A percentile compares a stretch with the other conserved stretches of the same genome.
phyloP scores from a whole-genome alignment of 2,113 vertebrate species.

The Oostethus manadensis region DNA sequence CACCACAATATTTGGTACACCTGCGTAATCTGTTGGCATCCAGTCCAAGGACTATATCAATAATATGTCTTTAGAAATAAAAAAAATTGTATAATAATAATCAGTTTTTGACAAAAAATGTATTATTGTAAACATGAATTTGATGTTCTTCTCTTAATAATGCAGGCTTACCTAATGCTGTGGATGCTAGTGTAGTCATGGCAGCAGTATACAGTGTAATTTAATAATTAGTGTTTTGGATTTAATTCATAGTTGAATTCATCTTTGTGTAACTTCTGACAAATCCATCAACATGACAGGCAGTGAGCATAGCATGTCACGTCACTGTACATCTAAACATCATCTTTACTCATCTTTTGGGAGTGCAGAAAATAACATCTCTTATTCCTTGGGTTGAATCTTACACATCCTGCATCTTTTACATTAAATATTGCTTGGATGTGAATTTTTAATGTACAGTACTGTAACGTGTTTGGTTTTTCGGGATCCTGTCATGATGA shows the following conservation, averaged over 20 bases:
- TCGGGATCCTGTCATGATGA: conserved; percentile 1
- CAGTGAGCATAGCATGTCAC: neutral
- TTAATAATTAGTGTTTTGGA: neutral
- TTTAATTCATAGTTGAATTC: neutral
- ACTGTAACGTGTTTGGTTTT: no score
- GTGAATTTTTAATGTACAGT: neutral
- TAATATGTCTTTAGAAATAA: no score
- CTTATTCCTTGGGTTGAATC: neutral
- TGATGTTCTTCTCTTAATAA: no score
- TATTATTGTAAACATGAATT: no score
- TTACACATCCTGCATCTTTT: no score
- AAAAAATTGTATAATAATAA: no score
- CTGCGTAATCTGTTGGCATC: neutral
- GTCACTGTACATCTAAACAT: neutral
- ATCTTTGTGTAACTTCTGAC: neutral
- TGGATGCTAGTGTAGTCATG: neutral
- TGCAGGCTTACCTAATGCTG: neutral
- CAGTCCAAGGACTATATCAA: no score
- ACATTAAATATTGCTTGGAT: neutral
- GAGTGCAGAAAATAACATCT: neutral
- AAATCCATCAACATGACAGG: neutral
- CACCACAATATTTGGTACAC: neutral
- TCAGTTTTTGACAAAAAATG: no score
- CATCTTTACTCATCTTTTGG: neutral
- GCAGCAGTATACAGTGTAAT: neutral